Percentiles rank a stretch among this genome's conserved stretches.
phyloP scores from a whole-genome alignment of 1,140 invertebrate species.

The Meteorus sp. region DNA sequence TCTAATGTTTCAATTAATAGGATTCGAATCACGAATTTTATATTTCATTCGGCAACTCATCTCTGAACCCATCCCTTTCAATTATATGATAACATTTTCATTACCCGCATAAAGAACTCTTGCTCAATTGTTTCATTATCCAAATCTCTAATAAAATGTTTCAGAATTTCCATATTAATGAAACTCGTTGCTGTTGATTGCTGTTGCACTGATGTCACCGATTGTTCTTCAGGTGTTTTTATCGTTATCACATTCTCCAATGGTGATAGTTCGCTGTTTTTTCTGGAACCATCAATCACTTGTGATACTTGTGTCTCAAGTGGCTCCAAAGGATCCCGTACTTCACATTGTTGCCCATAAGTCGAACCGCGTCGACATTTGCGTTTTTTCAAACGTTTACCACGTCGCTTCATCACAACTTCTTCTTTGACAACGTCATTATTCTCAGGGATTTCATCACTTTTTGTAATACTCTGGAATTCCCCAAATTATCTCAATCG shows the following conservation, averaged over 20 bases:
- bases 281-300: slow-evolving; percentile 40
- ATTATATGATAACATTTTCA: too few species aligned
- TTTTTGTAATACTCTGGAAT: too few species aligned
- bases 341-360: slow-evolving; percentile 53
- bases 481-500: too few species aligned
- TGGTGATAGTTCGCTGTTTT: slow-evolving; percentile 24
- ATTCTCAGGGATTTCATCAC: too few species aligned
- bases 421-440: too few species aligned
- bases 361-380: slow-evolving; percentile 49
- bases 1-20: too few species aligned
- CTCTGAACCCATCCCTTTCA: too few species aligned
- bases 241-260: slow-evolving; percentile 11
- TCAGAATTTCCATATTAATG: slow-evolving; percentile 65
- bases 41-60: too few species aligned
- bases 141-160: slow-evolving; percentile 67
- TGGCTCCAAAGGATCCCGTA: slow-evolving; percentile 53
- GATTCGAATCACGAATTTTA: too few species aligned
- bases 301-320: slow-evolving; percentile 53
- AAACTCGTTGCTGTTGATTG: slow-evolving; percentile 49
- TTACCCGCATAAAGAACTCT: slow-evolving; percentile 69
- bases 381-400: slow-evolving; percentile 47
- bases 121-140: slow-evolving; percentile 68
- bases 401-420: slow-evolving; percentile 44
- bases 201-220: slow-evolving; percentile 24
- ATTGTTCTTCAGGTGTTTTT: slow-evolving; percentile 32